Base-by-base conservation (phyloP, 2,797 vertebrate genomes). In the Ceyx erithaca region DNA sequence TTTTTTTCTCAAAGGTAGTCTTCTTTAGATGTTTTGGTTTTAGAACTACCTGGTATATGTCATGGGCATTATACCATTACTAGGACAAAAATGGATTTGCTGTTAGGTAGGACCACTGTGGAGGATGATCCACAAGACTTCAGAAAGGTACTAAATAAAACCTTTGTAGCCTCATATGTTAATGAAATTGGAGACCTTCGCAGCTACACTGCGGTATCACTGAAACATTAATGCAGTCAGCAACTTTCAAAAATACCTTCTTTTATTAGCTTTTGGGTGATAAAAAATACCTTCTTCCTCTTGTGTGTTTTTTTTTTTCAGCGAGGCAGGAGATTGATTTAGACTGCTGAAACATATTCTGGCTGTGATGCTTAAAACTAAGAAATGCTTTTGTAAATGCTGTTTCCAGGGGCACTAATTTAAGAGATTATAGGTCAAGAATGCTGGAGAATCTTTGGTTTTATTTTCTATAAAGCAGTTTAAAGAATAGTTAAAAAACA, bases 341-440 rank as follows among this genome's bases (percentile, higher is more conserved):
- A 8, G 3, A 67, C 10, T 17, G 5, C 52, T 78, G 28, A 75
- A 83, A 67, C 7, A 9, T 46, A 20, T 15, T 52, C 8, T 4
- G 7, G 17, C 72, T 76, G 7, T 69, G 30, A 41, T 77, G 22
- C 52, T 69, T 81, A 35, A 61, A 71, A 52, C 9, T 19, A 33
- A 59, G 19, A 3, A 51, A 6, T 5, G 1, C 30, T 75, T 71
- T 85, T 37, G 17, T 77, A 35, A 76, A 20, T 55, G n/a, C 19
- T 10, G 2, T 75, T 57, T 45, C 19, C 5, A 3, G 1, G 14
- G 41, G 80, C 0, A 0, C 6, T 68, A 4, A 13, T 83, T 82
- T 54, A 37, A 25, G 41, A 80, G 19, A 19, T 49, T 13, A 11
- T 9, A 61, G 57, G 37, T 20, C 30, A 77, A 23, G 35, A 73